Conservation (phyloP, 2,888 invertebrate genomes). For the Archips xylosteana region DNA sequence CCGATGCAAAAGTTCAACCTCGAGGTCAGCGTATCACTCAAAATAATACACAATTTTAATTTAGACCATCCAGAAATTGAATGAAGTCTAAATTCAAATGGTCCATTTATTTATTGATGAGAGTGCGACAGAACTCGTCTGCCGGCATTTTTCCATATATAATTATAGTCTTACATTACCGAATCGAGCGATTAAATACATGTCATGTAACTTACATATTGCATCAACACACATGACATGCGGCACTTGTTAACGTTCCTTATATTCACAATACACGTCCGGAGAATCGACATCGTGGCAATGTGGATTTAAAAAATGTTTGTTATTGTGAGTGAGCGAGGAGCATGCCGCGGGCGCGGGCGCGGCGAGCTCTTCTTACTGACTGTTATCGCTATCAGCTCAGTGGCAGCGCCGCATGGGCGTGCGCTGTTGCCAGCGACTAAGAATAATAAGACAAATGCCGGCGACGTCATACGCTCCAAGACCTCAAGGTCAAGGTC, state of each 20-base stretch:
- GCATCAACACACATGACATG: constrained; percentile 56
- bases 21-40: no score
- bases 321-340: constrained; percentile 25
- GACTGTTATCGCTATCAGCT: constrained; percentile 17
- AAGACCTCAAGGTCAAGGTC: constrained; percentile 59
- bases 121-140: background rate
- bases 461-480: constrained; percentile 53
- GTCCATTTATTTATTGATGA: no score
- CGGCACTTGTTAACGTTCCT: constrained; percentile 64
- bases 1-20: background rate
- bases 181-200: constrained; percentile 3
- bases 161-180: background rate
- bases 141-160: constrained; percentile 1
- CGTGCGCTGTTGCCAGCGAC: constrained; percentile 15
- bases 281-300: constrained; percentile 67
- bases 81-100: no score
- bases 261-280: constrained; percentile 67
- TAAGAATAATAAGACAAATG: constrained; percentile 46
- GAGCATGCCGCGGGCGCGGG: constrained; percentile 50
- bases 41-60: no score
- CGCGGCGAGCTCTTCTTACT: constrained; percentile 36
- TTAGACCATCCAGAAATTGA: no score
- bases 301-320: background rate
- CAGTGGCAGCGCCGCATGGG: background rate
- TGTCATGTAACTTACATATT: constrained; percentile 64